These are phyloP conservation scores for Macropodus opercularis DNA, from an alignment of 2,797 vertebrate genomes.

Conservation along the genomic window DNA sequence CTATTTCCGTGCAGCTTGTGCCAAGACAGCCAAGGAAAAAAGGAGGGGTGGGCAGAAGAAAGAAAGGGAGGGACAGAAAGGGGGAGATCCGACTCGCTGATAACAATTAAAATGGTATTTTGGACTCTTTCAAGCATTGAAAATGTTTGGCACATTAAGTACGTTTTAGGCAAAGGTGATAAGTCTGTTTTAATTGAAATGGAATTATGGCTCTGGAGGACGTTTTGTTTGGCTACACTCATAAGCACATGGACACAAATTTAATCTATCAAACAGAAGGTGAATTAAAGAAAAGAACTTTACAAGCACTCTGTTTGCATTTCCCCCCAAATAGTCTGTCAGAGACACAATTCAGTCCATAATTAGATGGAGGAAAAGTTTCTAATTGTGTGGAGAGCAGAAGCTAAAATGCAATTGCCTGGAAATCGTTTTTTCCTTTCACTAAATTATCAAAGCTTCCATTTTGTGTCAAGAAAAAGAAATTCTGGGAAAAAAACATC, in stretches of 20 bases:
- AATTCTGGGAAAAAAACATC: constrained; percentile 77
- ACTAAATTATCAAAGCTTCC: constrained; percentile 84
- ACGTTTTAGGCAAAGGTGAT: constrained; percentile 96
- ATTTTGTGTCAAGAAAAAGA: constrained; percentile 73
- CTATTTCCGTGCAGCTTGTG: constrained; percentile 93
- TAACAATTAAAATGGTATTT: constrained; percentile 95
- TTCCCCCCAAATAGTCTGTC: constrained; percentile 77
- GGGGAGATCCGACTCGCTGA: constrained; percentile 74
- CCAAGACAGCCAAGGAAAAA: constrained; percentile 81
- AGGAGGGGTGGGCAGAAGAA: constrained; percentile 24
- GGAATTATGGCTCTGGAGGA: constrained; percentile 96
- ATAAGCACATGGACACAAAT: constrained; percentile 82
- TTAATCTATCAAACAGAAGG: constrained; percentile 90
- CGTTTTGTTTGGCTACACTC: constrained; percentile 95
- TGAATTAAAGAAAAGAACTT: constrained; percentile 89
- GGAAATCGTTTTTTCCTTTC: constrained; percentile 83
- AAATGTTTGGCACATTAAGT: constrained; percentile 93
- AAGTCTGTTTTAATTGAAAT: constrained; percentile 99
- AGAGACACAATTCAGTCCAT: constrained; percentile 88
- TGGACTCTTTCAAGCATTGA: constrained; percentile 92
- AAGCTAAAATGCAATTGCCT: constrained; percentile 81
- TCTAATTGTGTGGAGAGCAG: constrained; percentile 90
- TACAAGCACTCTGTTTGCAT: constrained; percentile 86
- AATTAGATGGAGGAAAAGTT: constrained; percentile 91
- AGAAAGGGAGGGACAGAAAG: constrained; percentile 22